Evolutionary conservation across 2,113 vertebrate species (phyloP), one percentile per base, ranked within the genome.

Genomic region (Alosa alosa): DNA sequence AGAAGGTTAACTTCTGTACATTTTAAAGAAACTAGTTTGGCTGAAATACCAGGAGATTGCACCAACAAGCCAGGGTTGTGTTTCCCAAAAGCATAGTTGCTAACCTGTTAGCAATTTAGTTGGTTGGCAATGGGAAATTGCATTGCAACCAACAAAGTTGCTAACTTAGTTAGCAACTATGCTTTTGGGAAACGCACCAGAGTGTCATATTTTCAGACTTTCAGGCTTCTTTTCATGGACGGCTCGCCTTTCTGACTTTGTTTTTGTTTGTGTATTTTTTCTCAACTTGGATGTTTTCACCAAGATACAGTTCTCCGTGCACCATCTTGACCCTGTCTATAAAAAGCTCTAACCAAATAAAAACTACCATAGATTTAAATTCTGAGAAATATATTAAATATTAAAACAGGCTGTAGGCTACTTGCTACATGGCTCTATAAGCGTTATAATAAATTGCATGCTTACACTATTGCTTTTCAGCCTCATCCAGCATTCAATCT

Each of bases 401-500:
- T 78, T 39, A 78, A 78, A 78, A 39, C 72, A 78, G 72, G 36
- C 31, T 36, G 20, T 36, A 44, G 41, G 41, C 41, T 44, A 78
- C 18, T 15, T 78, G 9, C 36, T 78, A 39, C 72, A 78, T 15
- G 13, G 4, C 5, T 78, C 72, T 78, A 78, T 4, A 36, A 36
- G 72, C 72, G 18, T 17, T 36, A 36, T 75, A 36, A 39, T 41
- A 78, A 4, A 20, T 31, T 8, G 15, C 22, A 75, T 75, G 25
- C 2, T 17, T 78, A 83, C 11, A 36, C 31, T 86, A 86, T 86
- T 85, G 82, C 46, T 82, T 85, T 18, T n/a, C 47, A 6, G 18
- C 64, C 84, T 84, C 18, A 78, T 83, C 8, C 18, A 75, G 45
- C 25, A 81, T 60, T 81, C 64, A 55, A 52, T 44, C 6, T 52